Evolutionary conservation across 2,888 invertebrate species (phyloP), one percentile per base, ranked within the genome.

Genomic region (Andrena dorsata): DNA sequence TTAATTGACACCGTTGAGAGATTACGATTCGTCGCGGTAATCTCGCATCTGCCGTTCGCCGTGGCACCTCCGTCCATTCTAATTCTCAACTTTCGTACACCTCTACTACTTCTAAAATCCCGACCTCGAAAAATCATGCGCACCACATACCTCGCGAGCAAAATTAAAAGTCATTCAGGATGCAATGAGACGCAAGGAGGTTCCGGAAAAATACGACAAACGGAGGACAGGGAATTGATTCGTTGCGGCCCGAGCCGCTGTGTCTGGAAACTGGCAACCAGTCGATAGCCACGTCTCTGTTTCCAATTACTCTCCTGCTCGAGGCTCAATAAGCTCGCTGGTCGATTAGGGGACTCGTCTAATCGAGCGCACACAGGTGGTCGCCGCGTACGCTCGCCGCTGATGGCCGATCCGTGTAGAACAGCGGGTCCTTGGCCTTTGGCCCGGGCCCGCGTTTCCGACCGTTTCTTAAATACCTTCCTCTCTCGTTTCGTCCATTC

Each of bases 11-110:
- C 82, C 72, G 81, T 72, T 73, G 61, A 80, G 23, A 84, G 84
- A 82, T 86, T 87, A 82, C 80, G 71, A 89, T 89, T 88, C 86
- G 90, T 75, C 80, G 30, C 86, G 90, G 74, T 80, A 77, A 90
- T 89, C 89, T 53, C 20, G 47, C 81, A 80, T 78, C 85, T 86
- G 83, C 68, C 82, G 58, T 72, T 85, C 75, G 51, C 63, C 70
- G 63, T 80, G 63, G 63, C 58, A 69, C 66, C 41, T 49, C 61
- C 35, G 47, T 61, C 8, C 51, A 53, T 53, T n/a, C 7, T 20
- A 53, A 23, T 2, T 20, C n/a, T 53, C 20, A 20, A 41, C 16
- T 16, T 4, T 1, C n/a, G 16, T 16, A 41, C 41, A 1, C 1
- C 13, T 16, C 41, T 16, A 16, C 41, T 3, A 41, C 16, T 41